A percentile compares a stretch with the other conserved stretches of the same genome.
Conservation (phyloP, 2,113 vertebrate species). For the Anhinga anhinga region DNA sequence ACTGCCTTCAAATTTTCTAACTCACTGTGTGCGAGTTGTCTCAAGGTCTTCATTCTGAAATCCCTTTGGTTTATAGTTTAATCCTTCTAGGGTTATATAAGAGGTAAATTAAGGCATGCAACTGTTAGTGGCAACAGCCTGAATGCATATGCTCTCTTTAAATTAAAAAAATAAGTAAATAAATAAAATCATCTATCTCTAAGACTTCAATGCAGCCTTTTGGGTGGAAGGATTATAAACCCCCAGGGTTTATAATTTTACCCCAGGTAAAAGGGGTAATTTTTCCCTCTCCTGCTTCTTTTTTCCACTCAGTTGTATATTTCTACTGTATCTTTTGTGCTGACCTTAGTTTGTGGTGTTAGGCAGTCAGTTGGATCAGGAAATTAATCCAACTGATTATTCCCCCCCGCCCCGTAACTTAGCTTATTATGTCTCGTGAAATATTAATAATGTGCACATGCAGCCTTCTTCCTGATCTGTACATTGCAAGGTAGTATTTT, state of each 20-base stretch:
- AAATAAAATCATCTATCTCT: rapidly evolving
- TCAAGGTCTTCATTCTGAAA: neutral
- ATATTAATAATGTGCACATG: neutral
- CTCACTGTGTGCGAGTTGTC: neutral
- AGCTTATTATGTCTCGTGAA: neutral
- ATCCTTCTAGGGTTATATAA: neutral
- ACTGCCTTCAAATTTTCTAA: neutral
- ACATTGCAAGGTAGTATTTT: neutral
- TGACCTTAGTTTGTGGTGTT: neutral
- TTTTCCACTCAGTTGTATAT: neutral
- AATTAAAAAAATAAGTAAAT: neutral
- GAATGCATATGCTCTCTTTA: neutral
- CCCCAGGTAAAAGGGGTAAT: neutral
- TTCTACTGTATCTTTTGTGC: neutral
- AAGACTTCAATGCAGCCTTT: neutral
- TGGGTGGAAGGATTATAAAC: neutral
- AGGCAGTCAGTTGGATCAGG: neutral
- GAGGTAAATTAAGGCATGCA: neutral
- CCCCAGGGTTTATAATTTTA: neutral
- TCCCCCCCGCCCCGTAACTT: neutral
- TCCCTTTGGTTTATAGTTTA: neutral
- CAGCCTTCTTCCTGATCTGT: neutral
- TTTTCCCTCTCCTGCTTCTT: neutral
- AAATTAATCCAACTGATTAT: neutral
- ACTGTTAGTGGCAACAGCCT: neutral